Conservation (phyloP, 2,797 vertebrate species). For the Molothrus aeneus region DNA sequence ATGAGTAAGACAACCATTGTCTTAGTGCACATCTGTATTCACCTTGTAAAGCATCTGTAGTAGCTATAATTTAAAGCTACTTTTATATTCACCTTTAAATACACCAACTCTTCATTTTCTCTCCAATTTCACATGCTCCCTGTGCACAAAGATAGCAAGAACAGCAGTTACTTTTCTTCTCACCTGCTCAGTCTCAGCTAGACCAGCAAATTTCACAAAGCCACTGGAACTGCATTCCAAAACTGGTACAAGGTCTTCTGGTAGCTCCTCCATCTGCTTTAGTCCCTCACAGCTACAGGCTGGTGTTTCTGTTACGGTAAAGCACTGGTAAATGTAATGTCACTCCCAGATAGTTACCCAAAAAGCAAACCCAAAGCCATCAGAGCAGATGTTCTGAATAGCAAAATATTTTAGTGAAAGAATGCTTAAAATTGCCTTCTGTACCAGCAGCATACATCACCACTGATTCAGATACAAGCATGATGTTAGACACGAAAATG, state of each 20-base stretch:
- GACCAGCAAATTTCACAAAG: background rate
- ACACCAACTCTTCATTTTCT: background rate
- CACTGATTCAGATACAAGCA: background rate
- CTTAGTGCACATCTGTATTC: background rate
- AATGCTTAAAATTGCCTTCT: background rate
- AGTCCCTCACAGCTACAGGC: background rate
- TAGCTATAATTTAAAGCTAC: background rate
- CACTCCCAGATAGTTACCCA: background rate
- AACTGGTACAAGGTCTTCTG: background rate
- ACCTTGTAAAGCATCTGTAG: background rate
- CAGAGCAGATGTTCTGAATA: background rate
- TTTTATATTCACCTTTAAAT: background rate
- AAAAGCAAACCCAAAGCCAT: background rate
- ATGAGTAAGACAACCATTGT: background rate
- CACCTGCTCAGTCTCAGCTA: conserved; percentile 45
- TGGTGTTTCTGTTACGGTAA: background rate
- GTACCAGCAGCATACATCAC: background rate
- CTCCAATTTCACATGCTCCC: background rate
- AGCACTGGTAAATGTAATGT: background rate
- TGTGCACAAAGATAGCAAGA: background rate
- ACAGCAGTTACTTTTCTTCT: background rate
- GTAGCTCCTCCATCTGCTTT: background rate
- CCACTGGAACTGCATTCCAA: background rate
- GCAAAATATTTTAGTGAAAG: background rate
- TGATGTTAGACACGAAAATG: background rate